Base-by-base conservation (phyloP, 2,888 invertebrate genomes). In the Epicampocera succincta region DNA sequence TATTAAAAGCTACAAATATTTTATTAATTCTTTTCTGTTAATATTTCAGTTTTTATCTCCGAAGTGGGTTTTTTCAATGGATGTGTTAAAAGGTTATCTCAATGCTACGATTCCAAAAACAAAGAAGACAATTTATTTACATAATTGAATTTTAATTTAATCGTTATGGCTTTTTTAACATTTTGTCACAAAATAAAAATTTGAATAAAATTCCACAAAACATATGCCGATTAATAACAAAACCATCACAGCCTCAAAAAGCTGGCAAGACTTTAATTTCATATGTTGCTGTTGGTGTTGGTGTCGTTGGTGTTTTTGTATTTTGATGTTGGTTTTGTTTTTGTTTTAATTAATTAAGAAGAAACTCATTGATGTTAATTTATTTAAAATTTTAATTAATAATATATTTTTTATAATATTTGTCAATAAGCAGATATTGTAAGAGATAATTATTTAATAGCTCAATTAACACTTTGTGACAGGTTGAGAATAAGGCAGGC, bases 81-180 rank as follows among this genome's bases (percentile, higher is more conserved):
- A 75, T 48, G 71, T 80, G 75, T 75, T 75, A 56, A 80, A 80
- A 76, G 58, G 52, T 71, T 50, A 75, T 75, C 80, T 80, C 60
- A 65, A 69, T 52, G 56, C 56, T 48, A 9, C 15, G n/a, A 38
- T 33, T 33, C 33, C 3, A 58, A 29, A 4, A 42, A 19, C 17
- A 19, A 61, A 17, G 8, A 44, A 56, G 33, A 11, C 21, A 21
- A 11, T 25, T 54, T 74, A 80, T 80, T 71, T 54, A 17, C 75
- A 80, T 75, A 80, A 69, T 69, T 74, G 50, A 65, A 79, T 72
- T 56, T 69, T 50, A 71, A 80, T 44, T 65, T 48, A 46, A 13
- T 12, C 69, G 33, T 38, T 65, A 42, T 61, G 58, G 21, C 17
- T 48, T 40, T 11, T n/a, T 17, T 19, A 17, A 1, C 2, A 17